Conservation (phyloP, 1,140 invertebrate species). For the Drosophila setifemur region DNA sequence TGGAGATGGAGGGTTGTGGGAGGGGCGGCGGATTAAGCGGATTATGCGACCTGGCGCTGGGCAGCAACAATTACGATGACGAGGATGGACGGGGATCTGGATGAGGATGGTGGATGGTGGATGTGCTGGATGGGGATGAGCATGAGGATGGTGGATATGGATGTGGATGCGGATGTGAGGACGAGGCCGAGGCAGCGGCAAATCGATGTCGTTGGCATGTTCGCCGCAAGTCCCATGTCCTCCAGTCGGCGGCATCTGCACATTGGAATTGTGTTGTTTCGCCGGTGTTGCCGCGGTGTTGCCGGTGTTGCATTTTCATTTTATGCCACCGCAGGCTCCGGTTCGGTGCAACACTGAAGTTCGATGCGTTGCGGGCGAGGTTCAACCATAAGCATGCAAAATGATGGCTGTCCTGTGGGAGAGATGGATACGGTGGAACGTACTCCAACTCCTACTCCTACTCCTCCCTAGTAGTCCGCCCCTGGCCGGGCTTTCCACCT, state of each 20-base stretch:
- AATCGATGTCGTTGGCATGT: slow-evolving; percentile 19
- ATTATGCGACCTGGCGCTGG: slow-evolving; percentile 69
- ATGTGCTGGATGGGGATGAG: slow-evolving; percentile 5
- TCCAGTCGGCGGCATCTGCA: slow-evolving; percentile 32
- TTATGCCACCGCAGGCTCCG: slow-evolving; percentile 59
- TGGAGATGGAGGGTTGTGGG: too few species aligned
- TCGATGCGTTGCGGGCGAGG: too few species aligned
- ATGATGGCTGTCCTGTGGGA: slow-evolving; percentile 59
- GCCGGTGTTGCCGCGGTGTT: slow-evolving; percentile 13
- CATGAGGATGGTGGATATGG: background rate
- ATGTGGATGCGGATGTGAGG: background rate
- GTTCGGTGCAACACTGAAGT: slow-evolving; percentile 14
- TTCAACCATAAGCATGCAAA: slow-evolving; percentile 67
- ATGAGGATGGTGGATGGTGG: slow-evolving; percentile 46
- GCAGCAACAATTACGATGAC: slow-evolving; percentile 49
- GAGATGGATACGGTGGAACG: slow-evolving; percentile 10
- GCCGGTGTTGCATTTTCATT: slow-evolving; percentile 62
- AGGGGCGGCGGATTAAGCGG: slow-evolving; percentile 48
- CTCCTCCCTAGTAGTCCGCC: slow-evolving; percentile 1
- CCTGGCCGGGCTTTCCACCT: slow-evolving; percentile 51
- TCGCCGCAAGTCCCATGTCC: slow-evolving; percentile 14
- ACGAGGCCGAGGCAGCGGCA: slow-evolving; percentile 29
- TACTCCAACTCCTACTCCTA: background rate
- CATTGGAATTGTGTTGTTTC: slow-evolving; percentile 21
- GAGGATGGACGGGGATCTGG: slow-evolving; percentile 15